Evolutionary conservation across 37 sponge, comb jelly and placozoan genomes (phyloP).

Genomic region (Chondrosia reniformis): DNA sequence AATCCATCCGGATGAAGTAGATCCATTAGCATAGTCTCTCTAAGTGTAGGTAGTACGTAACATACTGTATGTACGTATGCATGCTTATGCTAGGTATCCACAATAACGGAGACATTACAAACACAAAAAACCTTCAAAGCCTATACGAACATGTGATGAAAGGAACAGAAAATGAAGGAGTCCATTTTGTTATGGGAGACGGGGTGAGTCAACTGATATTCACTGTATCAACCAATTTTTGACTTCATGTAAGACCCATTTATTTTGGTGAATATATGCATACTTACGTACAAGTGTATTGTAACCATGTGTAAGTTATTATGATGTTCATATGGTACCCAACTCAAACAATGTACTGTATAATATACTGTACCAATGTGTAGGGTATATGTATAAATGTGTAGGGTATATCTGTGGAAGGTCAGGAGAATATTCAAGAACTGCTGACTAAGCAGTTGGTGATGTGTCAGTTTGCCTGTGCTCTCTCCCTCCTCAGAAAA

Average conservation of each 20-base stretch:
- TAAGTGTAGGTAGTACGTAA: no score
- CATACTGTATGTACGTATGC: slow-evolving; percentile 5
- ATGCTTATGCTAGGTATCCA: slow-evolving; percentile 4
- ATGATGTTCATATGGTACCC: background rate
- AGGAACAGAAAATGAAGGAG: slow-evolving; percentile 67
- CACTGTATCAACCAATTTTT: no score
- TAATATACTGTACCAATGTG: no score
- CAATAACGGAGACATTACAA: slow-evolving; percentile 93
- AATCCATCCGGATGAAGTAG: no score
- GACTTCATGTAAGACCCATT: no score
- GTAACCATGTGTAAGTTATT: background rate
- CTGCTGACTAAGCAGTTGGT: slow-evolving; percentile 87
- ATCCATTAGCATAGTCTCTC: no score
- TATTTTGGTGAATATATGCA: background rate
- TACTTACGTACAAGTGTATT: background rate
- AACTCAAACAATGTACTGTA: no score
- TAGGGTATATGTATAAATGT: no score
- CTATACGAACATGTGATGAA: slow-evolving; percentile 86
- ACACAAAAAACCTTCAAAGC: slow-evolving; percentile 67
- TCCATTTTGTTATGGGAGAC: slow-evolving; percentile 98
- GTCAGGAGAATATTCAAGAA: slow-evolving; percentile 96
- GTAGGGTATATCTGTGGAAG: slow-evolving; percentile 88
- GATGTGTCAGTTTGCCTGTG: slow-evolving; percentile 92
- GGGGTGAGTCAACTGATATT: slow-evolving; percentile 89
- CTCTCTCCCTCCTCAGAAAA: slow-evolving; percentile 73